Evolutionary conservation across 2,797 vertebrate genomes (phyloP).

Genomic region (Cryptoblepharus egeriae): DNA sequence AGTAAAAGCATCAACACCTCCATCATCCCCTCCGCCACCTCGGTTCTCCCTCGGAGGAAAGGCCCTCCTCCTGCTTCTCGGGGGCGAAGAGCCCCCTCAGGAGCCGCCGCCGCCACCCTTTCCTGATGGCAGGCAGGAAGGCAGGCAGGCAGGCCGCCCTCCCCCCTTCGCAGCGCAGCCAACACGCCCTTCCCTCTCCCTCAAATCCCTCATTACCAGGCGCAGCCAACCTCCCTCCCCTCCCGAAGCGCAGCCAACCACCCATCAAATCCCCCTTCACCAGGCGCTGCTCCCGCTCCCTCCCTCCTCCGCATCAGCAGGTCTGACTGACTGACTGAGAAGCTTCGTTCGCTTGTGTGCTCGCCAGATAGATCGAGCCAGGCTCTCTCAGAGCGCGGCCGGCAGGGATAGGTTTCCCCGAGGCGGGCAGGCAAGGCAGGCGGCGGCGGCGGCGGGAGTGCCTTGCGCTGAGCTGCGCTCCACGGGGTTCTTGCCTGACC

Average conservation of each 20-base stretch:
- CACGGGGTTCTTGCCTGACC: constrained; percentile 33
- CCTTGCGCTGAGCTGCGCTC: too few species aligned
- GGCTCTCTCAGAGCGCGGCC: constrained; percentile 34
- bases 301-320: constrained; percentile 44
- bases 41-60: background rate
- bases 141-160: constrained; percentile 36
- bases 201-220: constrained; percentile 53
- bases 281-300: constrained; percentile 49
- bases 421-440: too few species aligned
- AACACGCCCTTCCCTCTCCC: constrained; percentile 40
- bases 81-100: constrained; percentile 24
- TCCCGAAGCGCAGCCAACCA: constrained; percentile 32
- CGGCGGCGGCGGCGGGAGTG: constrained; percentile 54
- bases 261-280: constrained; percentile 44
- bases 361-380: constrained; percentile 47
- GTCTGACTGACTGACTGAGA: too few species aligned
- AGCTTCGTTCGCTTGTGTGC: constrained; percentile 24
- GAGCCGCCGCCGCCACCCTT: constrained; percentile 44
- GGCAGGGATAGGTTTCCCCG: constrained; percentile 30
- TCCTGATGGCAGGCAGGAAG: constrained; percentile 33
- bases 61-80: constrained; percentile 44
- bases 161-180: constrained; percentile 25
- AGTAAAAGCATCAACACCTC: background rate
- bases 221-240: constrained; percentile 36
- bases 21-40: constrained; percentile 22